Base-by-base conservation (phyloP, 2,888 invertebrate species). In the Meta bourneti region DNA sequence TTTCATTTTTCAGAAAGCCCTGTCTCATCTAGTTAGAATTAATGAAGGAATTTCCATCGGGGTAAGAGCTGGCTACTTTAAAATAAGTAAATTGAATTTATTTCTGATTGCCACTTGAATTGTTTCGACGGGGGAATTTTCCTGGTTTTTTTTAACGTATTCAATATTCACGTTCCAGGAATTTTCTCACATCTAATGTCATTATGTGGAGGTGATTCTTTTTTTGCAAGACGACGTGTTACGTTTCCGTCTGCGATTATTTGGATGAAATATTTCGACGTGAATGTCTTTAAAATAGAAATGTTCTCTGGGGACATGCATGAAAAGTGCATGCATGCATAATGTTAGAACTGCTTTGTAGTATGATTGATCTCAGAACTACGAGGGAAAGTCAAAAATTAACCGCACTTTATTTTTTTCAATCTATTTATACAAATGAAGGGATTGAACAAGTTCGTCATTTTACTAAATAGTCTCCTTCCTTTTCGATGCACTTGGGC, bases 21-120 rank as follows among this genome's bases (percentile, higher is more conserved):
- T 84, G 85, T 77, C 85, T 77, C 48, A 69, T 13, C 77, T 69
- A 85, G 85, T 85, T 85, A 85, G 61, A 77, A 77, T 75, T 85
- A 85, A 85, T 77, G 77, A 77, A 85, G 19, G 61, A 77, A 77
- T 48, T 75, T 54, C 54, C 54, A 19, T 16, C 19, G 16, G 11
- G 61, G 20, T 79, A 34, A 61, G 61, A 19, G 9, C 19, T 16
- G 79, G 54, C 13, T 61, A 34, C 61, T 20, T 72, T 72, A 19
- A 72, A 72, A 72, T 19, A 72, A 72, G 20, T 72, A 74, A 83
- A 83, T 83, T 83, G 74, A 83, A 83, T 83, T 83, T 83, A 52
- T 72, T 74, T 74, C 20, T 74, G 72, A 54, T 54, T 83, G 54
- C 34, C 5, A 72, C 54, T 7, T 34, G 61, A 61, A 16, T 16